A percentile compares a stretch with the other conserved stretches of the same genome.
These are phyloP conservation scores for Amblyjoppa fuscipennis DNA, from an alignment of 2,888 invertebrate species.

Conservation along the genomic window DNA sequence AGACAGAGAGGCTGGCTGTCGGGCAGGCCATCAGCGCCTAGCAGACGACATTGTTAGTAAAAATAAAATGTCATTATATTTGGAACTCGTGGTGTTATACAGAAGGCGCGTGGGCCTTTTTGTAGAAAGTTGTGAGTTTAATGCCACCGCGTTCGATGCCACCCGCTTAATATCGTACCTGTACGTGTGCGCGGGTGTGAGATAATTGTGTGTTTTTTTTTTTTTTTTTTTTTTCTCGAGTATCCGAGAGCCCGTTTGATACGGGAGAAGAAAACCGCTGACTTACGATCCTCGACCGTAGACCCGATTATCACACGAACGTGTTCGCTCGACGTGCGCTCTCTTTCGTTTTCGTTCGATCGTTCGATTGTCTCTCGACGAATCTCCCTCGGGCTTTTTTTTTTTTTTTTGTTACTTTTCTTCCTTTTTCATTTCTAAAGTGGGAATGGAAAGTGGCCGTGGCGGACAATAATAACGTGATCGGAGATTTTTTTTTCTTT, in stretches of 20 bases:
- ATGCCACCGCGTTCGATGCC: constrained; percentile 36
- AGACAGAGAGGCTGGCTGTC: constrained; percentile 39
- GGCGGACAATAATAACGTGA: constrained; percentile 43
- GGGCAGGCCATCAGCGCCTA: constrained; percentile 66
- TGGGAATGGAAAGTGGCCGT: constrained; percentile 23
- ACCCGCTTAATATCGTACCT: neutral
- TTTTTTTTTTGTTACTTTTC: neutral
- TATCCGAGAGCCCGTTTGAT: neutral
- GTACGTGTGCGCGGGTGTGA: constrained; percentile 25
- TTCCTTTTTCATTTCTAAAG: neutral
- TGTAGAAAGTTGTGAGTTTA: constrained; percentile 57
- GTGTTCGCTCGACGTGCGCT: neutral
- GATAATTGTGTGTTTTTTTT: constrained; percentile 2
- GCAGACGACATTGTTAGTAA: constrained; percentile 82
- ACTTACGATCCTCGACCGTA: neutral
- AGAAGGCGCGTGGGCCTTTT: constrained; percentile 66
- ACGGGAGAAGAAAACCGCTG: neutral
- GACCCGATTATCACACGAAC: neutral
- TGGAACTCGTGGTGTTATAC: constrained; percentile 71
- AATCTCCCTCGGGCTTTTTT: neutral
- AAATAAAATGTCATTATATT: constrained; percentile 82
- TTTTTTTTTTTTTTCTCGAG: neutral
- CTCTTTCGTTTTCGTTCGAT: neutral
- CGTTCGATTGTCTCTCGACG: neutral
- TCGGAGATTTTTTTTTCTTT: constrained; percentile 29